Conservation (phyloP, 1,140 invertebrate genomes). For the Ganaspis sp. region DNA sequence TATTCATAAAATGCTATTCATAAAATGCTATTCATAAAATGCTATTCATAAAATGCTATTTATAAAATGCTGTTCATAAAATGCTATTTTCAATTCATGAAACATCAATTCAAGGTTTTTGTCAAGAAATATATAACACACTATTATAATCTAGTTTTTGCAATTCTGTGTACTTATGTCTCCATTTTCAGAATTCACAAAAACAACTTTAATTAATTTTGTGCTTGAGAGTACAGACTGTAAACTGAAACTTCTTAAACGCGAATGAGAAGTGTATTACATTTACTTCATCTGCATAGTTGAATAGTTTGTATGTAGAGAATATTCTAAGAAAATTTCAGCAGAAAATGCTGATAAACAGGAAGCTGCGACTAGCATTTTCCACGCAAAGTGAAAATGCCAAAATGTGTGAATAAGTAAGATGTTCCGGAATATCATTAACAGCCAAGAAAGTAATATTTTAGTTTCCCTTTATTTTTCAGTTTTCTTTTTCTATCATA, state of each 20-base stretch:
- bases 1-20: no score
- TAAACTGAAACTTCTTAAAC: constrained; percentile 14
- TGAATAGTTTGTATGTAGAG: neutral
- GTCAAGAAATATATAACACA: no score
- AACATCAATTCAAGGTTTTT: no score
- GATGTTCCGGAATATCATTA: neutral
- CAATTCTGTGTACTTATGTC: neutral
- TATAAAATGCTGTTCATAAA: no score
- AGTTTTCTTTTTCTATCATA: no score
- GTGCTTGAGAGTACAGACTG: neutral
- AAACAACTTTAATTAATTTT: neutral
- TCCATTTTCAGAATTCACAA: neutral
- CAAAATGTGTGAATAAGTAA: neutral
- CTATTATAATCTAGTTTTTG: no score
- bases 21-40: no score
- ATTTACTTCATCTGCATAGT: constrained; percentile 10
- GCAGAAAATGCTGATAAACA: constrained; percentile 2
- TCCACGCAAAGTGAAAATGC: neutral
- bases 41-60: no score
- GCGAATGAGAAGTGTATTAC: constrained; percentile 9
- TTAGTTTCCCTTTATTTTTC: no score
- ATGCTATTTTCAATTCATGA: no score
- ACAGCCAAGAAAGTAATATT: no score
- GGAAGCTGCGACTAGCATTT: neutral
- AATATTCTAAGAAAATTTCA: constrained; percentile 11